phyloP scores from a whole-genome alignment of 2,888 invertebrate genomes.

The Tanytarsus gracilentus region DNA sequence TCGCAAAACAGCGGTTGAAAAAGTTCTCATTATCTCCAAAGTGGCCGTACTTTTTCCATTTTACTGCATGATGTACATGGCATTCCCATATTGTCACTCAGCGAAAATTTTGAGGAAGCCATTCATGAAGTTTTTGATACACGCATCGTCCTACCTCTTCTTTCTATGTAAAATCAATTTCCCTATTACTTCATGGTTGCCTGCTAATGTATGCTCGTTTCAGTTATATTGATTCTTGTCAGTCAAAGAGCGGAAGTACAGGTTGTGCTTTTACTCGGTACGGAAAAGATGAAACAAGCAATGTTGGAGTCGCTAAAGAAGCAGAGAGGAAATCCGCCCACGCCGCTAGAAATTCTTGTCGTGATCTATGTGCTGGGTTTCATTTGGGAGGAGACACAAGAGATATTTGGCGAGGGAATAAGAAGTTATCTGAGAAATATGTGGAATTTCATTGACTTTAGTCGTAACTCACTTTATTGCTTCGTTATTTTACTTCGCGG shows the following conservation, averaged over 20 bases:
- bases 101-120: slow-evolving; percentile 85
- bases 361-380: slow-evolving; percentile 79
- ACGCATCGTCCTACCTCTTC: slow-evolving; percentile 87
- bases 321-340: slow-evolving; percentile 79
- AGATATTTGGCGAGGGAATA: slow-evolving; percentile 82
- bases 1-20: slow-evolving; percentile 63
- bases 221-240: slow-evolving; percentile 85
- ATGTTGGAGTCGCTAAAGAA: slow-evolving; percentile 54
- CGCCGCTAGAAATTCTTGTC: slow-evolving; percentile 72
- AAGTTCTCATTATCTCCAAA: slow-evolving; percentile 61
- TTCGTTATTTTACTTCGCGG: slow-evolving; percentile 57
- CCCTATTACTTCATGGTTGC: slow-evolving; percentile 10
- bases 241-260: slow-evolving; percentile 82
- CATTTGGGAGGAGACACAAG: slow-evolving; percentile 86
- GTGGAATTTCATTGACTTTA: slow-evolving; percentile 96
- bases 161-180: slow-evolving; percentile 68
- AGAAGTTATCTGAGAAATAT: slow-evolving; percentile 78
- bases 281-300: slow-evolving; percentile 55
- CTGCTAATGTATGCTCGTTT: not conserved
- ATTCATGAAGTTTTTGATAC: slow-evolving; percentile 93
- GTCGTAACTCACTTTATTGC: slow-evolving; percentile 77
- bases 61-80: slow-evolving; percentile 75
- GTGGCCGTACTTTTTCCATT: slow-evolving; percentile 80
- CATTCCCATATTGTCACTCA: slow-evolving; percentile 69
- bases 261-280: slow-evolving; percentile 61